Conservation (phyloP, 2,113 vertebrate genomes). For the zebrafish (Danio rerio) region GRCz12tu NC_133189.1:41816501-41817000, state of each 20-base stretch:
- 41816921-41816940: no score
- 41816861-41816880: not conserved
- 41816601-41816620: conserved; percentile 21
- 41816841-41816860: not conserved
- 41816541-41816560: conserved; percentile 12
- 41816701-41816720: conserved; percentile 71
- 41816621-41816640: conserved; percentile 14
- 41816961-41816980: no score
- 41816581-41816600: conserved; percentile 40
- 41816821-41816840: conserved; percentile 32
- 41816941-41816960: no score
- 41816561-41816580: conserved; percentile 41
- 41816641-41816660: conserved; percentile 34
- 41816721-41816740: conserved; percentile 69
- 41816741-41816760: conserved; percentile 63
- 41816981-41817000: no score
- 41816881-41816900: no score
- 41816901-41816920: no score
- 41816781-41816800: conserved; percentile 65
- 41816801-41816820: conserved; percentile 61
- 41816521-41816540: conserved; percentile 26
- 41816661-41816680: conserved; percentile 51
- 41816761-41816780: conserved; percentile 64
- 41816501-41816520: conserved; percentile 28
- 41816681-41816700: conserved; percentile 62